phyloP scores from a whole-genome alignment of 2,113 vertebrate species.

The Eubucco bourcierii region DNA sequence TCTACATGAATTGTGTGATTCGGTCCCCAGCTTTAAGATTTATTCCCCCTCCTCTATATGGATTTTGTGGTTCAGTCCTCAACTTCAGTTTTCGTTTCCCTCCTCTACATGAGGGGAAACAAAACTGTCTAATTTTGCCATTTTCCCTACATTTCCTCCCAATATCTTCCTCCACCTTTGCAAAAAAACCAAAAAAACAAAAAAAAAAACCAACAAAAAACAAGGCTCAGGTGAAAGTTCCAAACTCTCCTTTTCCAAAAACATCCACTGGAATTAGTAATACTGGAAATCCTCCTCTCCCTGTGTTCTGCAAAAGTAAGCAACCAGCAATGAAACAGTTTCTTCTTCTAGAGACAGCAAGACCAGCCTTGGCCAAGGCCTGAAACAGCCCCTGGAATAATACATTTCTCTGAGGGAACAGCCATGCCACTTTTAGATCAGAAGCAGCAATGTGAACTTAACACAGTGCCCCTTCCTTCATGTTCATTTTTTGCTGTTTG shows the following conservation, averaged over 20 bases:
- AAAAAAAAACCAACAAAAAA: no score
- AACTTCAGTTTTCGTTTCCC: not conserved
- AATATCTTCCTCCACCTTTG: not conserved
- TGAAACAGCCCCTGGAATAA: slow-evolving; percentile 36
- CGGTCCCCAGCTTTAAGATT: not conserved
- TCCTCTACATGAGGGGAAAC: not conserved
- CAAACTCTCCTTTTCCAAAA: not conserved
- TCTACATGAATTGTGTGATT: not conserved
- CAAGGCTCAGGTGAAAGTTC: not conserved
- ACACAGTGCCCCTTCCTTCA: slow-evolving; percentile 18
- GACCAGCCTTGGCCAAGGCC: not conserved
- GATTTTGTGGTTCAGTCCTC: not conserved
- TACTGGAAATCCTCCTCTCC: not conserved
- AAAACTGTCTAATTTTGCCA: not conserved
- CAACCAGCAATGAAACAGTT: not conserved
- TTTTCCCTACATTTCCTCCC: not conserved
- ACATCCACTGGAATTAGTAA: not conserved
- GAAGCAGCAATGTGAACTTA: not conserved
- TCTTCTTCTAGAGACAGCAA: not conserved
- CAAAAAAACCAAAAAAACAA: no score
- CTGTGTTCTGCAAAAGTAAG: not conserved
- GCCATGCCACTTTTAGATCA: slow-evolving; percentile 32
- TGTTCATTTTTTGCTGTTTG: slow-evolving; percentile 15
- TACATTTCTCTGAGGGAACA: slow-evolving; percentile 31
- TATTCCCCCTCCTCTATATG: not conserved